A percentile compares a stretch with the other conserved stretches of the same genome.
These are phyloP conservation scores for Sinopyrophorus schimmeli DNA, from an alignment of 2,888 invertebrate genomes.

Conservation along the genomic window DNA sequence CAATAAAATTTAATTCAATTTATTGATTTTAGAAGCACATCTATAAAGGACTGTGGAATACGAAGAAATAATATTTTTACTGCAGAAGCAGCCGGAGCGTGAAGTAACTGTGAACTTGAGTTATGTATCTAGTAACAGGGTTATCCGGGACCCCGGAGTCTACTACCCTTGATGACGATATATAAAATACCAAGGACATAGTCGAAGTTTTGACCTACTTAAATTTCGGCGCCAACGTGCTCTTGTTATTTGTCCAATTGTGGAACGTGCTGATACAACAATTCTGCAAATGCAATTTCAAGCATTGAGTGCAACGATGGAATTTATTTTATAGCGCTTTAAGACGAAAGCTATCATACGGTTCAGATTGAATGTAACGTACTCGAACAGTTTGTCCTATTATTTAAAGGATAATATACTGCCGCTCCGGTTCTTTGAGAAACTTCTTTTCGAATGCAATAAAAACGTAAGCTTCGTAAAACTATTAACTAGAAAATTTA, in stretches of 20 bases:
- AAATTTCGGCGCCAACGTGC: conserved; percentile 19
- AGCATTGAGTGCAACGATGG: too few species aligned
- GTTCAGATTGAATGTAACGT: too few species aligned
- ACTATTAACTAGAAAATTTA: too few species aligned
- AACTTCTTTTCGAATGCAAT: too few species aligned
- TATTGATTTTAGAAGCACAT: too few species aligned
- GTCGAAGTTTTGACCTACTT: conserved; percentile 24
- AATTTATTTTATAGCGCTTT: too few species aligned
- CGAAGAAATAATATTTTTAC: conserved; percentile 6
- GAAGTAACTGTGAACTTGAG: conserved; percentile 26
- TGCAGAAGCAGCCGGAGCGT: conserved; percentile 18
- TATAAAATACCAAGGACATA: conserved; percentile 19
- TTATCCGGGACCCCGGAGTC: conserved; percentile 20
- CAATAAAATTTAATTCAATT: too few species aligned
- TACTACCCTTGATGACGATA: conserved; percentile 19
- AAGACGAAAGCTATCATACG: too few species aligned
- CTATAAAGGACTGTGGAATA: conserved; percentile 1
- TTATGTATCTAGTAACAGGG: conserved; percentile 22
- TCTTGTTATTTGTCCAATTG: conserved; percentile 1
- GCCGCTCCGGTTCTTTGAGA: too few species aligned
- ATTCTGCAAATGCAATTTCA: conserved; percentile 11
- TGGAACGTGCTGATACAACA: conserved; percentile 1
- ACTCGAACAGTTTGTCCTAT: too few species aligned
- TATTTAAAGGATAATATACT: too few species aligned
- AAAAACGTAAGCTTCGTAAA: too few species aligned